phyloP scores from a whole-genome alignment of 1,140 invertebrate genomes.

The Drosophila triauraria region DNA sequence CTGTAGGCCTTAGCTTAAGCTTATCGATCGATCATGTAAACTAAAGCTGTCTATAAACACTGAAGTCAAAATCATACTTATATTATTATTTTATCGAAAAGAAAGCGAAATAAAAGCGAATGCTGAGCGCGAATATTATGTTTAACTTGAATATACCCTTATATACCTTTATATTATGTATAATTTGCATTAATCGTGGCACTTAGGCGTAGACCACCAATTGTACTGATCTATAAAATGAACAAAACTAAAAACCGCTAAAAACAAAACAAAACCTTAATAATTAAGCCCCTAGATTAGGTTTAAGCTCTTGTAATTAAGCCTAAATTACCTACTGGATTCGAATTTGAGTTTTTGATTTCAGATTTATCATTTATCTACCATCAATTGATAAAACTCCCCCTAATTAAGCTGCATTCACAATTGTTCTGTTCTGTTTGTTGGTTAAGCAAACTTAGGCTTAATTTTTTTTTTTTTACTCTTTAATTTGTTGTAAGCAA shows the following conservation, averaged over 20 bases:
- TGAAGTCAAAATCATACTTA: slow-evolving; percentile 46
- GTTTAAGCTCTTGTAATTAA: slow-evolving; percentile 41
- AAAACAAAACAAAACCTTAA: background rate
- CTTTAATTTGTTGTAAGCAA: slow-evolving; percentile 71
- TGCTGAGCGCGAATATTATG: background rate
- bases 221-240: slow-evolving; percentile 45
- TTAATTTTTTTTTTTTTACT: slow-evolving; percentile 46
- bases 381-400: background rate
- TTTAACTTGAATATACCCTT: background rate
- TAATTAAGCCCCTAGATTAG: slow-evolving; percentile 20
- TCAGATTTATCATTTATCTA: background rate
- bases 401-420: slow-evolving; percentile 15
- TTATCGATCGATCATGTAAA: slow-evolving; percentile 14
- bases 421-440: slow-evolving; percentile 36
- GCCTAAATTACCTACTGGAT: slow-evolving; percentile 13
- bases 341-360: slow-evolving; percentile 58
- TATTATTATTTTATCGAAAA: background rate
- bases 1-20: slow-evolving; percentile 21
- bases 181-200: slow-evolving; percentile 7
- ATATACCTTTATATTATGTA: background rate
- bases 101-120: slow-evolving; percentile 9
- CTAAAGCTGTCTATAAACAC: slow-evolving; percentile 47
- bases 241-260: slow-evolving; percentile 23
- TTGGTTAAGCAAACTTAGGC: slow-evolving; percentile 5
- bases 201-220: slow-evolving; percentile 42